Conservation (phyloP, 2,113 vertebrate genomes). For the Poecile atricapillus region DNA sequence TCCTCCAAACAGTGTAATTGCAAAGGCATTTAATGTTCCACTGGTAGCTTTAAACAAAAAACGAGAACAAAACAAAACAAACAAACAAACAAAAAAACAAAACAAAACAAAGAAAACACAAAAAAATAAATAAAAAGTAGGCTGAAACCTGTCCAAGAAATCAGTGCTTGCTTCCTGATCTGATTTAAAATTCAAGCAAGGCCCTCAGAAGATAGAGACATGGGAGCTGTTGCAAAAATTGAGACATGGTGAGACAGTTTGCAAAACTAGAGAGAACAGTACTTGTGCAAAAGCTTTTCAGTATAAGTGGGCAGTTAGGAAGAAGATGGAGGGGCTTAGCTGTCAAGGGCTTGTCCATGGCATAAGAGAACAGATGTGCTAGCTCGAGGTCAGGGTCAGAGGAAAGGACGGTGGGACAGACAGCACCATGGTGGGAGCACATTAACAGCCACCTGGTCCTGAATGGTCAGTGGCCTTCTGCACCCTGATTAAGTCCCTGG, state of each 20-base stretch:
- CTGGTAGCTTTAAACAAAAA: too few species aligned
- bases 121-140: too few species aligned
- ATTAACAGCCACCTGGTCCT: accelerated
- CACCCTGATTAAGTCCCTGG: neutral
- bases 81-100: neutral
- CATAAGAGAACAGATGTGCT: accelerated
- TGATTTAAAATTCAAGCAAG: neutral
- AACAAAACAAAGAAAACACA: neutral
- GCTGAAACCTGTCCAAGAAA: neutral
- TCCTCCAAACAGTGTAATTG: neutral
- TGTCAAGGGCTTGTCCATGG: neutral
- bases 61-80: neutral
- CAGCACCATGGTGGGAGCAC: accelerated
- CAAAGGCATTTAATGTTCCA: neutral
- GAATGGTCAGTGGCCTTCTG: neutral
- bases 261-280: neutral
- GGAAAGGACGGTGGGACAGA: accelerated
- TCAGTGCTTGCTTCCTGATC: neutral
- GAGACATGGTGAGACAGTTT: neutral
- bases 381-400: neutral
- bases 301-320: neutral
- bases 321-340: neutral
- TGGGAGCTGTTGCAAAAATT: neutral
- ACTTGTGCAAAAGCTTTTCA: neutral
- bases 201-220: neutral